phyloP scores from a whole-genome alignment of 2,888 invertebrate species.

The Dynastes hyllus region DNA sequence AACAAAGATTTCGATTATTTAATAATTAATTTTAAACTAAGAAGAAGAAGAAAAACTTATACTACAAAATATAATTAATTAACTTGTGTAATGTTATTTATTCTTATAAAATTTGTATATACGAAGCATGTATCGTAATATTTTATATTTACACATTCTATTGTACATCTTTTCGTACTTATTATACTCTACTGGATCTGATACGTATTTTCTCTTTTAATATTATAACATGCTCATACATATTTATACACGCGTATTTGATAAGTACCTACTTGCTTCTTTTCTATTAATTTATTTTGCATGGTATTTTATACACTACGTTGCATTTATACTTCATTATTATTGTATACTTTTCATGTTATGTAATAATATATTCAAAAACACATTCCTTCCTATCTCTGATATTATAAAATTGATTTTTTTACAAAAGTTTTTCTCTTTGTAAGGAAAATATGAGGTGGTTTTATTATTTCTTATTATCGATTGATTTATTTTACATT shows the following conservation, averaged over 20 bases:
- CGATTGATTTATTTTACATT: neutral
- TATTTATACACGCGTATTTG: slow-evolving; percentile 18
- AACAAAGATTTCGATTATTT: slow-evolving; percentile 39
- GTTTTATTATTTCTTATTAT: slow-evolving; percentile 1
- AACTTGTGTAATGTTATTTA: slow-evolving; percentile 40
- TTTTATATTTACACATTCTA: slow-evolving; percentile 25
- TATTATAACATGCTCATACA: slow-evolving; percentile 9
- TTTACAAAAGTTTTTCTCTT: slow-evolving; percentile 13
- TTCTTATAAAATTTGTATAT: slow-evolving; percentile 47
- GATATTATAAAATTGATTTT: slow-evolving; percentile 24
- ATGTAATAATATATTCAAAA: slow-evolving; percentile 16
- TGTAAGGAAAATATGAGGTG: slow-evolving; percentile 40
- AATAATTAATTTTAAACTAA: slow-evolving; percentile 31
- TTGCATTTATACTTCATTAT: slow-evolving; percentile 30
- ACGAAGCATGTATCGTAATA: slow-evolving; percentile 37
- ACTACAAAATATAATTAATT: slow-evolving; percentile 29
- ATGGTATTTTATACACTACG: neutral
- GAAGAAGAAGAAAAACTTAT: slow-evolving; percentile 3
- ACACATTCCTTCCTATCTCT: slow-evolving; percentile 45
- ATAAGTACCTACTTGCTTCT: slow-evolving; percentile 9
- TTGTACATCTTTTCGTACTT: slow-evolving; percentile 23
- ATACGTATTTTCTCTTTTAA: slow-evolving; percentile 13
- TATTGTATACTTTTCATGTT: neutral
- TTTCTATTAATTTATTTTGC: slow-evolving; percentile 31
- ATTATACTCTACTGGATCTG: slow-evolving; percentile 7